Percentiles rank a stretch among this genome's conserved stretches.
Conservation (phyloP, 1,140 invertebrate genomes). For the Elymnias hypermnestra region DNA sequence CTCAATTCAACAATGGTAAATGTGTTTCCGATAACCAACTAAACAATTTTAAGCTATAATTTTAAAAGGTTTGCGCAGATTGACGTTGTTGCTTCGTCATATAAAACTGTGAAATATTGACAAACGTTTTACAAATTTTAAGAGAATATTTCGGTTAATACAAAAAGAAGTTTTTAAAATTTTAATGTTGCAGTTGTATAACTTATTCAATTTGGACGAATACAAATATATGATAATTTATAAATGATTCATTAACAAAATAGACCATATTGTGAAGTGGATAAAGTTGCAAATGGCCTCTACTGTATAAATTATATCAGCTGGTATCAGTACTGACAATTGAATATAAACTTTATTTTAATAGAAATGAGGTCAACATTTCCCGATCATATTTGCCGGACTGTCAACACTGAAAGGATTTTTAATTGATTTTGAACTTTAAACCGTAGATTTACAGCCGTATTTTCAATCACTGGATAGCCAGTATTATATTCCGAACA, state of each 20-base stretch:
- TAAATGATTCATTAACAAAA: slow-evolving; percentile 1
- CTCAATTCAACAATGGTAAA: too few species aligned
- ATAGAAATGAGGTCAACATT: slow-evolving; percentile 17
- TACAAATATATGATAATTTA: slow-evolving; percentile 8
- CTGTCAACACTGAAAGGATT: slow-evolving; percentile 6
- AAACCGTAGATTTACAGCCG: slow-evolving; percentile 7
- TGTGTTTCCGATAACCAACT: too few species aligned
- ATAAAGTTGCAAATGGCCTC: slow-evolving; percentile 9
- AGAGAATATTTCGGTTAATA: neutral
- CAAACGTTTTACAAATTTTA: too few species aligned
- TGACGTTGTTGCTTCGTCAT: too few species aligned
- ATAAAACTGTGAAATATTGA: too few species aligned
- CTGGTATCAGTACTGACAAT: slow-evolving; percentile 7
- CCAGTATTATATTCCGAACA: slow-evolving; percentile 26
- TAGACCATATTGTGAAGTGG: neutral
- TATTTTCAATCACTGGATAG: slow-evolving; percentile 1
- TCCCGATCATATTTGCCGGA: neutral
- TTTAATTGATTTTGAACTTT: slow-evolving; percentile 7
- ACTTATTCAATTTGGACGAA: slow-evolving; percentile 18
- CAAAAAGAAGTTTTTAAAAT: slow-evolving; percentile 1
- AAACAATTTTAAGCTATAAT: too few species aligned
- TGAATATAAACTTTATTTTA: slow-evolving; percentile 13
- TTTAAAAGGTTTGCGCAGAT: too few species aligned
- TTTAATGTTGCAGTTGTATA: slow-evolving; percentile 12
- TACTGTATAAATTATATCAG: slow-evolving; percentile 9